phyloP scores from a whole-genome alignment of 37 sponge, comb jelly and placozoan species.

The Crambe crambe region DNA sequence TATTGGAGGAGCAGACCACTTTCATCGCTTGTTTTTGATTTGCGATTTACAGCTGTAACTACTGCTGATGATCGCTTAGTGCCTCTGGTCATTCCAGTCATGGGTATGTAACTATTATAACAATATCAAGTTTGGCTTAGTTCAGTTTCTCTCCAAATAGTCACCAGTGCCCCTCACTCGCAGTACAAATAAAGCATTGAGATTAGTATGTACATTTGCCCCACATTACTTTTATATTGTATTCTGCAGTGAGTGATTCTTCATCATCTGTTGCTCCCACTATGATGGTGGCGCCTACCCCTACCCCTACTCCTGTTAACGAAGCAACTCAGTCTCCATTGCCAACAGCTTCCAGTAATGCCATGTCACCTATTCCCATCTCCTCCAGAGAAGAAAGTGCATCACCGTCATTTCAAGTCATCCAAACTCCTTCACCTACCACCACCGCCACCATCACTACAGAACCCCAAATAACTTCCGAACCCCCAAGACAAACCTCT shows the following conservation, averaged over 20 bases:
- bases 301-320: not conserved
- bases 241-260: not conserved
- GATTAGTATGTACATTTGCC: no score
- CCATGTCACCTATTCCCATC: no score
- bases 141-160: no score
- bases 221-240: no score
- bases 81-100: constrained; percentile 15
- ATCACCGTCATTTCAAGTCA: not conserved
- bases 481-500: no score
- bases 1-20: no score
- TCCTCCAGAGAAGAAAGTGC: not conserved
- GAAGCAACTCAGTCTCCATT: not conserved
- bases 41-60: no score
- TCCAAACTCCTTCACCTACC: not conserved
- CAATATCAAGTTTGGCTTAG: not conserved
- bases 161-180: no score
- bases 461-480: not conserved
- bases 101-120: constrained; percentile 1
- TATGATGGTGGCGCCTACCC: no score
- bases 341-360: not conserved
- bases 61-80: not conserved
- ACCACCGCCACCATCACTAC: not conserved
- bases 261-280: not conserved
- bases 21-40: no score
- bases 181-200: no score